Percentiles rank a stretch among this genome's conserved stretches.
phyloP scores from a whole-genome alignment of 2,888 invertebrate genomes.

The Caenorhabditis becei region DNA sequence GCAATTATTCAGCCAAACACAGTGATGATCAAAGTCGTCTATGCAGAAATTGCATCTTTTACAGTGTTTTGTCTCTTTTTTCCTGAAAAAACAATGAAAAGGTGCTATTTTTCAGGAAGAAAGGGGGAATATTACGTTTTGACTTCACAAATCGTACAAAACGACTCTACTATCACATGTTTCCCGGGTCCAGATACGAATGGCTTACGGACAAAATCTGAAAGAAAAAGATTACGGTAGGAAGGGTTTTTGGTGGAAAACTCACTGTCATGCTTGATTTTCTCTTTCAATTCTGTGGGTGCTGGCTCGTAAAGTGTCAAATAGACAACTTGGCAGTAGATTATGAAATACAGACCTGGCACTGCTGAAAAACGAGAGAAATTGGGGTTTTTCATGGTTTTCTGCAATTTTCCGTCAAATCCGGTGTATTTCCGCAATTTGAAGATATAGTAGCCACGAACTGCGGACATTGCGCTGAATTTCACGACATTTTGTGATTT shows the following conservation, averaged over 20 bases:
- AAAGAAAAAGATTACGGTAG: neutral
- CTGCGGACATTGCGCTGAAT: too few species aligned
- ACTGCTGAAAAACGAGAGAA: conserved; percentile 45
- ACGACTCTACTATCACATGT: conserved; percentile 84
- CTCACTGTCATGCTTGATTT: conserved; percentile 28
- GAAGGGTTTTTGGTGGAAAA: neutral
- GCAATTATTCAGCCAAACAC: conserved; percentile 99
- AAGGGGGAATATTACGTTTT: conserved; percentile 85
- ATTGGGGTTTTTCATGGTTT: neutral
- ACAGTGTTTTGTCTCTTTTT: conserved; percentile 88
- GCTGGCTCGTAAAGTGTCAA: conserved; percentile 53
- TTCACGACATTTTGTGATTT: too few species aligned
- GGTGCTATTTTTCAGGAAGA: too few species aligned
- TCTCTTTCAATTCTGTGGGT: conserved; percentile 30
- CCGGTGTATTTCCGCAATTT: conserved; percentile 5
- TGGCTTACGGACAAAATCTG: conserved; percentile 34
- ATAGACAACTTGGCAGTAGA: conserved; percentile 48
- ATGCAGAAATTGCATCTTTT: conserved; percentile 98
- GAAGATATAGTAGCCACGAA: too few species aligned
- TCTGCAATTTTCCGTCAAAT: too few species aligned
- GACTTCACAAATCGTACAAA: conserved; percentile 83
- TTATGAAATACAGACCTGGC: conserved; percentile 15
- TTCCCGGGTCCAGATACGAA: conserved; percentile 75
- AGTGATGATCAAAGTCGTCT: conserved; percentile 95
- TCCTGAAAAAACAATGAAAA: conserved; percentile 75